A percentile compares a stretch with the other conserved stretches of the same genome.
phyloP scores from a whole-genome alignment of 2,797 vertebrate species.

The Tenualosa thibaudeaui region DNA sequence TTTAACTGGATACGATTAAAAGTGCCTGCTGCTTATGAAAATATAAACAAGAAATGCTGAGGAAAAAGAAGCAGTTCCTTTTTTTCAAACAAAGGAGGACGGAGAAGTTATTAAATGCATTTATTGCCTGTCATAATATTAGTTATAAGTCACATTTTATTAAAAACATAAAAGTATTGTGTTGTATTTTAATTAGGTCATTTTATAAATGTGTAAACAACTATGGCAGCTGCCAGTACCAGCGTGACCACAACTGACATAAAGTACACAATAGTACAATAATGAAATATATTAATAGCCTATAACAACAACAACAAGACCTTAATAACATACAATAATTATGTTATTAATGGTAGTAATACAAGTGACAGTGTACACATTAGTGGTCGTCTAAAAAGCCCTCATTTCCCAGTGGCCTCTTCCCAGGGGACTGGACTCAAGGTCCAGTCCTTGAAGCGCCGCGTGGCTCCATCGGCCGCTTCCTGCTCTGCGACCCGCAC shows the following conservation, averaged over 20 bases:
- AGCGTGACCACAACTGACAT: not conserved
- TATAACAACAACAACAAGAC: not conserved
- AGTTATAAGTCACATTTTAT: not conserved
- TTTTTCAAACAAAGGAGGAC: not conserved
- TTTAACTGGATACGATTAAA: conserved; percentile 59
- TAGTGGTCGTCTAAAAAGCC: conserved; percentile 60
- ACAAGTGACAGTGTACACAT: conserved; percentile 8
- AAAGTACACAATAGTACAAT: not conserved
- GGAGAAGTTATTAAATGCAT: not conserved
- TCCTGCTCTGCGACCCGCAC: conserved; percentile 57
- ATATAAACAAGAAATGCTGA: not conserved
- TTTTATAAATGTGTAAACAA: not conserved
- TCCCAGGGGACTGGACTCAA: conserved; percentile 67
- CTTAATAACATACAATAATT: not conserved
- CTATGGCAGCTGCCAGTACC: not conserved
- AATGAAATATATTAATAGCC: not conserved
- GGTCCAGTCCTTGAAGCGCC: conserved; percentile 78
- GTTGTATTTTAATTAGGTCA: not conserved
- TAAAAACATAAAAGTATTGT: too few relatives aligned
- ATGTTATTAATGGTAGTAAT: not conserved
- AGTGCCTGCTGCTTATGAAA: not conserved
- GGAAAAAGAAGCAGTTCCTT: not conserved
- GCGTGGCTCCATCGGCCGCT: conserved; percentile 67
- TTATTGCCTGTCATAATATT: not conserved
- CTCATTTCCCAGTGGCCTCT: conserved; percentile 57